phyloP scores from a whole-genome alignment of 2,113 vertebrate species.

The Gopherus flavomarginatus region DNA sequence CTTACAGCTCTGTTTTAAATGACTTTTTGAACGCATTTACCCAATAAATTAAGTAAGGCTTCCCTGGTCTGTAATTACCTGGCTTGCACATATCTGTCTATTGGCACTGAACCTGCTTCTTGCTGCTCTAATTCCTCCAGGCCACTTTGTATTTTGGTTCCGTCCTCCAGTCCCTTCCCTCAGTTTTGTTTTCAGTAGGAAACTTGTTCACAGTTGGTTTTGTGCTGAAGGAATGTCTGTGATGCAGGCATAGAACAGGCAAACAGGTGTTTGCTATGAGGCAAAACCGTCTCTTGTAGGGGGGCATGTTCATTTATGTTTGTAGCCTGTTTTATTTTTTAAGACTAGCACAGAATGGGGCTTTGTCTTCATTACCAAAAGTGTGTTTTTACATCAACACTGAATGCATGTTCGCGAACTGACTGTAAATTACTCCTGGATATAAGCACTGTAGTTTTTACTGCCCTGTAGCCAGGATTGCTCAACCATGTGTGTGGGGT shows the following conservation, averaged over 20 bases:
- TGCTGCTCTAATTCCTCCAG: neutral
- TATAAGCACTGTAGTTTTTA: neutral
- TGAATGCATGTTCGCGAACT: fast-evolving
- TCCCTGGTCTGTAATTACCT: neutral
- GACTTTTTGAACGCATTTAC: too few species aligned
- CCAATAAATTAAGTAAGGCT: neutral
- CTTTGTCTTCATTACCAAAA: neutral
- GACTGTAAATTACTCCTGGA: too few species aligned
- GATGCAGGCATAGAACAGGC: neutral
- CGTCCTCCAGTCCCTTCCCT: neutral
- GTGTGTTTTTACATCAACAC: neutral
- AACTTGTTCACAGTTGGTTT: neutral
- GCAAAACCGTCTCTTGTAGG: neutral
- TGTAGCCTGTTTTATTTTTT: neutral
- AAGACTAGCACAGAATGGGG: neutral
- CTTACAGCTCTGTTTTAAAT: neutral
- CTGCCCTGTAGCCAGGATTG: too few species aligned
- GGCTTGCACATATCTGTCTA: neutral
- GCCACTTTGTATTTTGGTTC: neutral
- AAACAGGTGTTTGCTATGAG: fast-evolving
- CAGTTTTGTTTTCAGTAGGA: neutral
- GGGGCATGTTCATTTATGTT: neutral
- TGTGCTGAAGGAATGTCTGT: fast-evolving
- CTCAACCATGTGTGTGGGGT: too few species aligned
- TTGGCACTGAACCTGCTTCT: fast-evolving